Percentiles rank a stretch among this genome's conserved stretches.
phyloP scores from a whole-genome alignment of 2,888 invertebrate genomes.

The Hecatera dysodea region DNA sequence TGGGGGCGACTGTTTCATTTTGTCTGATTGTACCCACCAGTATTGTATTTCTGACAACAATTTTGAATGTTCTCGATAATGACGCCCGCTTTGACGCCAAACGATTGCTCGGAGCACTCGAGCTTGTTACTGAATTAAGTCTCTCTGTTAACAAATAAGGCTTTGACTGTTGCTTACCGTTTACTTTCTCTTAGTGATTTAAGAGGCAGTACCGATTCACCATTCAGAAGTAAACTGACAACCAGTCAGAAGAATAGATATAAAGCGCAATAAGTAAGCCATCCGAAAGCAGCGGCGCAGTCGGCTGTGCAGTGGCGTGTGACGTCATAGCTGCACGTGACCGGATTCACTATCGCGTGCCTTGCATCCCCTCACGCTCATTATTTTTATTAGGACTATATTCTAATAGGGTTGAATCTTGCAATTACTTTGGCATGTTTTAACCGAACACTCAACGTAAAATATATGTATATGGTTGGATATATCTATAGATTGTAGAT shows the following conservation, averaged over 20 bases:
- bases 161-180: neutral
- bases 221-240: neutral
- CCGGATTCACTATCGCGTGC: conserved; percentile 35
- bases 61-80: conserved; percentile 57
- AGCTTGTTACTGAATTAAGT: conserved; percentile 3
- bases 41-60: conserved; percentile 75
- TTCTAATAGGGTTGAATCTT: neutral
- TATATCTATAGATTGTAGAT: neutral
- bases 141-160: neutral
- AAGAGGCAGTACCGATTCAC: neutral
- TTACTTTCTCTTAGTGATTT: neutral
- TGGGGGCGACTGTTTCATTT: conserved; percentile 70
- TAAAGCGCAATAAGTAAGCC: neutral
- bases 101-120: conserved; percentile 8
- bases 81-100: conserved; percentile 36
- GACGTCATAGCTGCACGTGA: conserved; percentile 26
- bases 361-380: neutral
- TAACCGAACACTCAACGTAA: neutral
- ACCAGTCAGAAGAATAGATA: neutral
- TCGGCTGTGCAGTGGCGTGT: neutral
- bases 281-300: neutral
- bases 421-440: neutral
- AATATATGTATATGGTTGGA: neutral
- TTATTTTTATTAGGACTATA: neutral
- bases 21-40: conserved; percentile 74